These are phyloP conservation scores for Agelastica alni DNA, from an alignment of 2,888 invertebrate genomes.

Conservation along the genomic window DNA sequence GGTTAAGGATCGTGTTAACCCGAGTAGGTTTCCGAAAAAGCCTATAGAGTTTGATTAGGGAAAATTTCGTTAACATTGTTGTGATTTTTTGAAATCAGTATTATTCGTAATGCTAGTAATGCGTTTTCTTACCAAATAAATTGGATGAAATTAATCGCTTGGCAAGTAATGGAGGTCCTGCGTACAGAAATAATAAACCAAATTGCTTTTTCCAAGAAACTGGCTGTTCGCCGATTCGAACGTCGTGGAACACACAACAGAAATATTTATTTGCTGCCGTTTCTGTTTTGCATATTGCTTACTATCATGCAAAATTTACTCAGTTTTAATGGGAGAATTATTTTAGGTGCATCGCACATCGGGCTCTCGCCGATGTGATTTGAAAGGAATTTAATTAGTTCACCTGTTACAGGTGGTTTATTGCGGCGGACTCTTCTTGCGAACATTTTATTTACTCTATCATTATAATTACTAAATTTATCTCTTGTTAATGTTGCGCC, in stretches of 20 bases:
- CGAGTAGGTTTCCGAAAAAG: too few relatives aligned
- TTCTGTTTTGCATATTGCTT: conserved; percentile 40
- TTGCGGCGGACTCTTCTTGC: conserved; percentile 19
- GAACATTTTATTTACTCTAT: conserved; percentile 23
- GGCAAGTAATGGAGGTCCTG: too few relatives aligned
- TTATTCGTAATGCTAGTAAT: neutral
- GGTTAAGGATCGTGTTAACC: too few relatives aligned
- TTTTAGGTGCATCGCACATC: conserved; percentile 19
- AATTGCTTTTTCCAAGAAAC: conserved; percentile 21
- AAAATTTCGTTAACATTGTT: too few relatives aligned
- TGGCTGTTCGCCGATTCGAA: conserved; percentile 47
- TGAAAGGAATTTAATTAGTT: conserved; percentile 26
- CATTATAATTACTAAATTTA: conserved; percentile 25
- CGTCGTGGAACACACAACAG: conserved; percentile 46
- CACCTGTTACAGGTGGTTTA: conserved; percentile 26
- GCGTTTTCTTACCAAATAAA: too few relatives aligned
- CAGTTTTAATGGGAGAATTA: conserved; percentile 23
- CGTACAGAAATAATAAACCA: conserved; percentile 14
- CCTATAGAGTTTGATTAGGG: too few relatives aligned
- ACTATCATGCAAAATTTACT: conserved; percentile 39
- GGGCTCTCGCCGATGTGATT: conserved; percentile 21
- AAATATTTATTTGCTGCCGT: conserved; percentile 45
- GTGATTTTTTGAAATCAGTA: conserved; percentile 6
- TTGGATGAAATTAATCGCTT: too few relatives aligned
- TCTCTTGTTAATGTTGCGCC: conserved; percentile 12